A percentile compares a stretch with the other conserved stretches of the same genome.
These are phyloP conservation scores for Saguinus midas DNA, from an alignment of 2,113 vertebrate genomes.

Conservation along the genomic window DNA sequence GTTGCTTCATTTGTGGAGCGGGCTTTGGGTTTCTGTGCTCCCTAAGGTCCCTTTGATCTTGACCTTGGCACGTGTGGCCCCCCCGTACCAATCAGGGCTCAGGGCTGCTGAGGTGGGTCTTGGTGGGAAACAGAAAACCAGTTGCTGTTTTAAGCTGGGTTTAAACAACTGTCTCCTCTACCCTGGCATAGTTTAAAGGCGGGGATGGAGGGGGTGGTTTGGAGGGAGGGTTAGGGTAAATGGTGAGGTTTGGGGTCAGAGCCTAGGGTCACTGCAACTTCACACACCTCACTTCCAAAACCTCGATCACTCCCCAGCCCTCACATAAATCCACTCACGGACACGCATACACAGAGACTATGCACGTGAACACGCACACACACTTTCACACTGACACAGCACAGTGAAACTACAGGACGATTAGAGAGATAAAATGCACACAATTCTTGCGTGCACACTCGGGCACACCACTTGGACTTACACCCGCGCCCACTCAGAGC, in stretches of 20 bases:
- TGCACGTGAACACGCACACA: neutral
- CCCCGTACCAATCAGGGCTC: neutral
- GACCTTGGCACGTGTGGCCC: neutral
- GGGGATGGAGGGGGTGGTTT: accelerated
- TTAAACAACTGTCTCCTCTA: neutral
- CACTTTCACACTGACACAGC: neutral
- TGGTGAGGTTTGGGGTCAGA: neutral
- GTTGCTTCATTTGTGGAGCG: neutral
- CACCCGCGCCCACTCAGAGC: neutral
- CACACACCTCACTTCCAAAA: neutral
- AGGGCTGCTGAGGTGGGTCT: neutral
- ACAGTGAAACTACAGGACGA: neutral
- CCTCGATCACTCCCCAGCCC: neutral
- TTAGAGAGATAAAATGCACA: neutral
- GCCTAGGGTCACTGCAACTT: neutral
- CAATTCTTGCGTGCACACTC: neutral
- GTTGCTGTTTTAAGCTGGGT: neutral
- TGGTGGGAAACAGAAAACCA: neutral
- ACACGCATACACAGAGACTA: accelerated
- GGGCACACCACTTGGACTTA: neutral
- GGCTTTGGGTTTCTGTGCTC: neutral
- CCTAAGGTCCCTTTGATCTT: neutral
- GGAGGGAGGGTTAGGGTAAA: neutral
- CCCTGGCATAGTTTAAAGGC: neutral
- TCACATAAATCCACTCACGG: neutral